Percentiles rank a stretch among this genome's conserved stretches.
Evolutionary conservation across 2,113 vertebrate genomes (phyloP).

Genomic region (Forbesichthys papilliferus): DNA sequence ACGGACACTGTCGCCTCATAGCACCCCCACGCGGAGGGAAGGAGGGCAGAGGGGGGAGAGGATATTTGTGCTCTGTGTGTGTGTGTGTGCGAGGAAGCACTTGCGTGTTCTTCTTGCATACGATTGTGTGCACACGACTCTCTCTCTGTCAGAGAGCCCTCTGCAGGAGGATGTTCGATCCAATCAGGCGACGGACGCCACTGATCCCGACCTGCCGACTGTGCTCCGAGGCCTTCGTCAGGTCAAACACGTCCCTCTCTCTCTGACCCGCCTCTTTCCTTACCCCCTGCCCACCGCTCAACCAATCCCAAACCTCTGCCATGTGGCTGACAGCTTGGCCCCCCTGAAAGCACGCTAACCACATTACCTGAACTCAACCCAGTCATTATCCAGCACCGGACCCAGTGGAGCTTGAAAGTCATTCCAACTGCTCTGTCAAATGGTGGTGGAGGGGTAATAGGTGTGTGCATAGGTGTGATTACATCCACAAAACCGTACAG

Average conservation of each 20-base stretch:
- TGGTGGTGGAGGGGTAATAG: constrained; percentile 58
- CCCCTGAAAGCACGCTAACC: constrained; percentile 62
- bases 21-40: constrained; percentile 18
- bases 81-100: not conserved
- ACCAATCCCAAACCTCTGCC: constrained; percentile 43
- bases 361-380: constrained; percentile 73
- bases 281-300: constrained; percentile 15
- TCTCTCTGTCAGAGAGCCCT: constrained; percentile 34
- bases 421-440: constrained; percentile 64
- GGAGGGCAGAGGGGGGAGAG: not conserved
- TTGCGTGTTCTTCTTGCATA: not conserved
- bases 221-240: constrained; percentile 53
- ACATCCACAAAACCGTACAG: constrained; percentile 53
- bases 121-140: not conserved
- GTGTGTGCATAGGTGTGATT: constrained; percentile 59
- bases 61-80: constrained; percentile 11
- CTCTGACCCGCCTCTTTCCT: constrained; percentile 10
- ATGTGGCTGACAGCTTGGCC: constrained; percentile 64
- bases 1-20: constrained; percentile 21
- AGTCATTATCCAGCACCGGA: constrained; percentile 67
- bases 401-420: constrained; percentile 71
- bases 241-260: constrained; percentile 37
- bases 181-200: constrained; percentile 43
- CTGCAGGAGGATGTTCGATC: constrained; percentile 61
- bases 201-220: constrained; percentile 53